Evolutionary conservation across 2,113 vertebrate species (phyloP), one percentile per base, ranked within the genome.

Genomic region (Semnornis frantzii): DNA sequence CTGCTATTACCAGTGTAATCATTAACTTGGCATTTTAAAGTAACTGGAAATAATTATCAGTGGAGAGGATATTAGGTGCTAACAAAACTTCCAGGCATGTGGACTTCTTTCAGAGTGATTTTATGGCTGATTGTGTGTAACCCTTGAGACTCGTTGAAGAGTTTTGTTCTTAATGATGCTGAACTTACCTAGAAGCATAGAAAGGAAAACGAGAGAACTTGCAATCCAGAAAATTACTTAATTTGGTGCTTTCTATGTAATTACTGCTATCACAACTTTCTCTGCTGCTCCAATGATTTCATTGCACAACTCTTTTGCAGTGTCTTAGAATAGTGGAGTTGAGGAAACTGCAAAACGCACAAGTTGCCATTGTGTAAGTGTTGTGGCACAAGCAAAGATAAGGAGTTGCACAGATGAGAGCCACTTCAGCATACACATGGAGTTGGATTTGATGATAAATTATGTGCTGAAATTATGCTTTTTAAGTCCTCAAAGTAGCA

Each of bases 21-120:
- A 93, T 97, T 94, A 92, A 92, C 81, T 48, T 69, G 66, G 94
- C 91, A 88, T 96, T 96, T 89, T 60, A 50, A 68, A 73, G 42
- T 8, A 84, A 72, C 89, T 92, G 85, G 85, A 87, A 95, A 71
- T 74, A 63, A 94, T 92, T 89, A 86, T 81, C 59, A 57, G 19
- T 23, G 10, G 19, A 34, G 83, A 82, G 79, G 68, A 14, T 88
- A 27, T 90, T 58, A 42, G 87, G 87, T 90, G 92, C 80, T 81
- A 91, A 81, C 76, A 62, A 65, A 90, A 31, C 57, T 50, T 89
- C 10, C 65, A 83, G 85, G 70, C 54, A 7, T 12, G 21, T 80
- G 0, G 2, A 8, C 54, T 83, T 12, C 30, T 55, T 76, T 33
- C 24, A 30, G 44, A 46, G 75, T 10, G 12, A 4, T 37, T 75